Percentiles rank a stretch among this genome's conserved stretches.
phyloP scores from a whole-genome alignment of 35 echinoderm and acorn worm genomes.

The Lytechinus pictus region DNA sequence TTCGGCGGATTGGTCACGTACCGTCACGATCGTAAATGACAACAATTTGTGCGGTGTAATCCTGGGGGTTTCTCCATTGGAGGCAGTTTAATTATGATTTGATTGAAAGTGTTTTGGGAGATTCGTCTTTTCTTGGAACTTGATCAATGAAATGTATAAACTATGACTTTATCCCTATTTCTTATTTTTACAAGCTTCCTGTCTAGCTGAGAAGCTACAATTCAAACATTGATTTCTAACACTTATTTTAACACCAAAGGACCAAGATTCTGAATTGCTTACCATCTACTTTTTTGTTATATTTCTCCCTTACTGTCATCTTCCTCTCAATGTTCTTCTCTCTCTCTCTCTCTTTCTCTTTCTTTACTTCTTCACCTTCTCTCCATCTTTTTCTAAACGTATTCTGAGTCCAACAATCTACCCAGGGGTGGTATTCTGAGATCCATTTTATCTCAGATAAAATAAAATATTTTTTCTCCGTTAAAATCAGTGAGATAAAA shows the following conservation, averaged over 20 bases:
- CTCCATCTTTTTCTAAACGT: background rate
- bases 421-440: too few species aligned
- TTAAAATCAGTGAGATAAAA: too few species aligned
- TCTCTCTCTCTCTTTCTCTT: background rate
- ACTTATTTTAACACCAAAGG: too few species aligned
- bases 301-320: too few species aligned
- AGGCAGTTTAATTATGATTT: background rate
- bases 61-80: background rate
- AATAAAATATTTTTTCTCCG: too few species aligned
- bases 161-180: background rate
- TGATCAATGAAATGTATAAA: background rate
- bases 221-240: too few species aligned
- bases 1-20: conserved; percentile 31
- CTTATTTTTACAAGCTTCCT: background rate
- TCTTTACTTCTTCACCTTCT: background rate
- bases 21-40: background rate
- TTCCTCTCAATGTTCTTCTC: too few species aligned
- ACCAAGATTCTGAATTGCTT: too few species aligned
- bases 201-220: too few species aligned
- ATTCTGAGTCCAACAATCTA: background rate
- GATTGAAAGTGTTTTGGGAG: background rate
- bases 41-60: background rate
- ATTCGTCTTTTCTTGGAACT: background rate
- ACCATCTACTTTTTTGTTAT: too few species aligned
- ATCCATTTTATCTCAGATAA: too few species aligned